Evolutionary conservation across 1,140 invertebrate genomes (phyloP), one percentile per base, ranked within the genome.

Genomic region (Globodera rostochiensis): DNA sequence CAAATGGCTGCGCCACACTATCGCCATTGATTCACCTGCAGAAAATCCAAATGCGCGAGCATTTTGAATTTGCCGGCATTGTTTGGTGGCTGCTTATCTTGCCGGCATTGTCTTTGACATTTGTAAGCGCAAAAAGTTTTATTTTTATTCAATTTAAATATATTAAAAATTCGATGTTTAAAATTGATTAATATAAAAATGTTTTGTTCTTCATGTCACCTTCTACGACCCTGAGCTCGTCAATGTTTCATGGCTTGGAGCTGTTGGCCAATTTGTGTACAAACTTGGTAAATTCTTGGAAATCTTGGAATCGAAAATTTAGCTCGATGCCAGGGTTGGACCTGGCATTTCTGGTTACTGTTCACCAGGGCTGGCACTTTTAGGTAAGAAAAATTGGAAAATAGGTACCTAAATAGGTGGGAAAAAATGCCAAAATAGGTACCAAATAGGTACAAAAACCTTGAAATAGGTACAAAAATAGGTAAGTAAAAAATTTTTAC

Each of bases 221-320:
- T 88, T 73, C 46, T 82, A 79, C 21, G 25, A 80, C 25, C 85
- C 87, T 1, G 78, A 82, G 75, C 53, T 77, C 19, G n/a, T 89
- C 50, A 78, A 73, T 47, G 45, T 11, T 9, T 6, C n/a, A 9
- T 57, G 53, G 60, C 50, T 84, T 19, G 69, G 64, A 8, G 67
- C 50, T 47, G 45, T 79, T 46, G 82, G 82, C 0, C n/a, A 36
- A 69, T 64, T 83, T 47, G 49, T 84, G 46, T 86, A 85, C 21
- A 73, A 80, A 53, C 66, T 83, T 45, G 79, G 83, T 47, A 82
- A 64, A 21, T 11, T 8, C 36, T 47, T 36, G 9, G 21, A 36
- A 36, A 36, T 36, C 36, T 36, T 3, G 36, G 36, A 36, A 36
- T 36, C 36, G 36, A 1, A 0, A 36, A 36, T 36, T 36, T 36